Evolutionary conservation across 2,113 vertebrate species (phyloP).

Genomic region (Struthio camelus): DNA sequence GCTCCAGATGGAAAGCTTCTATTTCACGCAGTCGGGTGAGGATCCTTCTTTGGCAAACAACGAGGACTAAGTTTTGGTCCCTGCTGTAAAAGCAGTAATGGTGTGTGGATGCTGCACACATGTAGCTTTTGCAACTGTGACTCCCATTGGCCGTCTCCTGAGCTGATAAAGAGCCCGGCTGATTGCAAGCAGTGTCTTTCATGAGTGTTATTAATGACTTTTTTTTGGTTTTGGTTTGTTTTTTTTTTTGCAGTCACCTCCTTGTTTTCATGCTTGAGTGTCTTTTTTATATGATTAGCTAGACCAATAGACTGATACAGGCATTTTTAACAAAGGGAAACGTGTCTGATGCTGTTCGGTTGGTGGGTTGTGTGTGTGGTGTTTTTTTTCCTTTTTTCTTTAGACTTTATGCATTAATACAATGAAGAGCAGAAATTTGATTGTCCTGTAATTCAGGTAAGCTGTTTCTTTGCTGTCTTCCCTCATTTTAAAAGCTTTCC

Average conservation of each 20-base stretch:
- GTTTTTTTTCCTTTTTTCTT: background rate
- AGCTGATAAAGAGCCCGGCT: background rate
- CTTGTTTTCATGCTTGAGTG: background rate
- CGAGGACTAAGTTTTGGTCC: background rate
- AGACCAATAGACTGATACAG: background rate
- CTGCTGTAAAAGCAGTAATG: background rate
- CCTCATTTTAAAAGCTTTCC: background rate
- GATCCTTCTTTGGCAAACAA: background rate
- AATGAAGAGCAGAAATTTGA: background rate
- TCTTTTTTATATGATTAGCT: background rate
- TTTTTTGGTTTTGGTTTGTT: background rate
- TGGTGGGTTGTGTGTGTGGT: too few relatives aligned
- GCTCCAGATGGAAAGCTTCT: background rate
- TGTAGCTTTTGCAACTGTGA: background rate
- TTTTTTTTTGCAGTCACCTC: background rate
- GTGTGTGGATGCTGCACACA: background rate
- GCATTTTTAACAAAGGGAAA: background rate
- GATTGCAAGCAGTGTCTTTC: background rate
- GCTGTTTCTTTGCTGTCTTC: background rate
- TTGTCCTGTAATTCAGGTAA: constrained; percentile 21
- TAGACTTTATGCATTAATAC: background rate
- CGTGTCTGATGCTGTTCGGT: background rate
- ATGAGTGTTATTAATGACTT: background rate
- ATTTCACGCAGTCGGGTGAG: background rate
- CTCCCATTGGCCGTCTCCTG: background rate